A percentile compares a stretch with the other conserved stretches of the same genome.
Conservation (phyloP, 2,888 invertebrate species). For the Melieria picta region DNA sequence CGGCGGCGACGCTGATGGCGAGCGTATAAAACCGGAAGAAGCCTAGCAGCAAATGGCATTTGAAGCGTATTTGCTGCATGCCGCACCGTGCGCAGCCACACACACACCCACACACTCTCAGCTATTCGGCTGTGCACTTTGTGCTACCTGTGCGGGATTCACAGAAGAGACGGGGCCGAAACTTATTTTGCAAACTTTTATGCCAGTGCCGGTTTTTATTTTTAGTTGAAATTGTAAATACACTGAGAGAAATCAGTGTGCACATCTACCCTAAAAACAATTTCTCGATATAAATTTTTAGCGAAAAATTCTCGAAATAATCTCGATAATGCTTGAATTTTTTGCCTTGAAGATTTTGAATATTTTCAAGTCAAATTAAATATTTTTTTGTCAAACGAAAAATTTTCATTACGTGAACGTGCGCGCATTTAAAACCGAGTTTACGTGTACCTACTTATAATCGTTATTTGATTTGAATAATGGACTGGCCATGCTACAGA, state of each 20-base stretch:
- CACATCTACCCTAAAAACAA: not conserved
- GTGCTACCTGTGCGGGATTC: slow-evolving; percentile 42
- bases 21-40: slow-evolving; percentile 16
- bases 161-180: slow-evolving; percentile 40
- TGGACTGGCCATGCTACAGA: too few relatives aligned
- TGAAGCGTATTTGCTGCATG: slow-evolving; percentile 57
- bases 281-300: not conserved
- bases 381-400: too few relatives aligned
- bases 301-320: too few relatives aligned
- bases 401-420: too few relatives aligned
- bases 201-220: slow-evolving; percentile 43
- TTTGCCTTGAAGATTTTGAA: too few relatives aligned
- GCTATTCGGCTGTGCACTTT: not conserved
- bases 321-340: too few relatives aligned
- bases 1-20: too few relatives aligned
- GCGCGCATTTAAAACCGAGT: too few relatives aligned
- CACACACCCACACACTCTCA: not conserved
- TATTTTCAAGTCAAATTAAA: too few relatives aligned
- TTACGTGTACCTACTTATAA: too few relatives aligned
- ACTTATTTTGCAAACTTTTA: slow-evolving; percentile 60
- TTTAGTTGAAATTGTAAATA: slow-evolving; percentile 22
- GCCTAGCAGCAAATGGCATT: slow-evolving; percentile 42
- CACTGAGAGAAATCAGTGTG: slow-evolving; percentile 39
- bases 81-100: slow-evolving; percentile 32
- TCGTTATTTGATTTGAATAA: too few relatives aligned